Percentiles rank a stretch among this genome's conserved stretches.
phyloP scores from a whole-genome alignment of 2,888 invertebrate genomes.

The Dendrolimus houi region DNA sequence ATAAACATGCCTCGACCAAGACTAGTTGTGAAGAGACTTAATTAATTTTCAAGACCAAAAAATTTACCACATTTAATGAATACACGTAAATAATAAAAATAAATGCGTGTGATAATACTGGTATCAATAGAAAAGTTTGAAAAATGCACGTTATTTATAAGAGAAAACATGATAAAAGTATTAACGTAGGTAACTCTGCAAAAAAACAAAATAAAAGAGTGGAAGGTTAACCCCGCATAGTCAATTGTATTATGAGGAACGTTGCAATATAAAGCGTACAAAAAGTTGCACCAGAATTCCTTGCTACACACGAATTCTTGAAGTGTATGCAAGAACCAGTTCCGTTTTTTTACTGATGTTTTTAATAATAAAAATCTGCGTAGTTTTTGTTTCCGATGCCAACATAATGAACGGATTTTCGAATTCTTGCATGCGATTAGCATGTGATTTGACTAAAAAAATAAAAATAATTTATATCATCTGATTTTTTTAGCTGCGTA shows the following conservation, averaged over 20 bases:
- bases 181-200: background rate
- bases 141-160: background rate
- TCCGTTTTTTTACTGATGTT: background rate
- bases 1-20: too few relatives aligned
- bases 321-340: background rate
- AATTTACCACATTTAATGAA: too few relatives aligned
- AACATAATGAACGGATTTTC: background rate
- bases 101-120: too few relatives aligned
- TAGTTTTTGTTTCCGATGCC: background rate
- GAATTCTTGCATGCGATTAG: background rate
- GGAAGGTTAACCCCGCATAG: background rate
- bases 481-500: too few relatives aligned
- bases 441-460: too few relatives aligned
- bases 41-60: too few relatives aligned
- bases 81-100: too few relatives aligned
- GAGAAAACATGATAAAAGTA: background rate
- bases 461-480: too few relatives aligned
- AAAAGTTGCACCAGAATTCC: background rate
- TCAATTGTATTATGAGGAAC: background rate
- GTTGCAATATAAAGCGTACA: background rate
- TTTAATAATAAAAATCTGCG: background rate
- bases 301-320: background rate
- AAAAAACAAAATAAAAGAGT: background rate
- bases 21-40: too few relatives aligned
- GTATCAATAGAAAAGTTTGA: too few relatives aligned